A percentile compares a stretch with the other conserved stretches of the same genome.
Evolutionary conservation across 1,140 invertebrate species (phyloP).

Genomic region (Acromyrmex echinatior): DNA sequence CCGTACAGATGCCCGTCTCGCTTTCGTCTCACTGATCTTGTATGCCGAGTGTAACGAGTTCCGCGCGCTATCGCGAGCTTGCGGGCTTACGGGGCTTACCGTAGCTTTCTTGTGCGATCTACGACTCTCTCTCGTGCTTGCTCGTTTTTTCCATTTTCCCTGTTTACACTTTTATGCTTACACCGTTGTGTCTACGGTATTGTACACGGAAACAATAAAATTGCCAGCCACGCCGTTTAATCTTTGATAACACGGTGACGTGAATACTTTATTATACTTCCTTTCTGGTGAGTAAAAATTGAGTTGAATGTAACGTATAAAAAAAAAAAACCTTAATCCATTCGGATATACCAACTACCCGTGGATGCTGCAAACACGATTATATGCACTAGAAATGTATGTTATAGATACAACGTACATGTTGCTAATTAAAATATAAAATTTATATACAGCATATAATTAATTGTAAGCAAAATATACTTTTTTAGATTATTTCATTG

Average conservation of each 20-base stretch:
- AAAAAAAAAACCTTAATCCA: background rate
- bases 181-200: constrained; percentile 33
- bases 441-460: too few relatives aligned
- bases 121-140: constrained; percentile 46
- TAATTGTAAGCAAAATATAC: too few relatives aligned
- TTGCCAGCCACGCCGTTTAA: constrained; percentile 25
- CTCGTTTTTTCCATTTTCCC: background rate
- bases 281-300: constrained; percentile 12
- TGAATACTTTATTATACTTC: constrained; percentile 51
- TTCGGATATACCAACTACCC: background rate
- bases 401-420: background rate
- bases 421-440: background rate
- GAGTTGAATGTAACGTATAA: constrained; percentile 23
- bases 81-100: constrained; percentile 50
- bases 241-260: constrained; percentile 38
- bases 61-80: constrained; percentile 59
- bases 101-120: constrained; percentile 37
- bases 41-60: constrained; percentile 67
- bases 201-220: constrained; percentile 60
- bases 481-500: background rate
- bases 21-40: constrained; percentile 53
- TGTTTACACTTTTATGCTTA: constrained; percentile 49
- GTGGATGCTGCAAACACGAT: background rate
- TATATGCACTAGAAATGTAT: too few relatives aligned
- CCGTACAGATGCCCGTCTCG: constrained; percentile 4